These are phyloP conservation scores for Nomada fucata DNA, from an alignment of 2,888 invertebrate species.

Conservation along the genomic window DNA sequence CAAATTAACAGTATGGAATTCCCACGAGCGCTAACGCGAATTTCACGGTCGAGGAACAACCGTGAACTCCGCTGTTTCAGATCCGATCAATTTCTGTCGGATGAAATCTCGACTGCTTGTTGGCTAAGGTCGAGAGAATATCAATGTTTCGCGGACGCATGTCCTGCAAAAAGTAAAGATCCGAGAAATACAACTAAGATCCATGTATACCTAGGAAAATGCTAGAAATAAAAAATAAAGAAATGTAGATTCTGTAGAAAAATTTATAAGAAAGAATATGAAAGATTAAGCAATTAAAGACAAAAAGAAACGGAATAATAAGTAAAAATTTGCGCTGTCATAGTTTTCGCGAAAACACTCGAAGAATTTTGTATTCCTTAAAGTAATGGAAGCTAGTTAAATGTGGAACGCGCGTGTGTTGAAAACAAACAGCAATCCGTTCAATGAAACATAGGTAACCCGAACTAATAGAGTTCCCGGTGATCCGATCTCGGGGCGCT, in stretches of 20 bases:
- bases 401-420: too few relatives aligned
- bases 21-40: constrained; percentile 41
- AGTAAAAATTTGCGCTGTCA: too few relatives aligned
- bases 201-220: too few relatives aligned
- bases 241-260: too few relatives aligned
- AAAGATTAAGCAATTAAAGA: not conserved
- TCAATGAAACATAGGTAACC: not conserved
- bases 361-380: too few relatives aligned
- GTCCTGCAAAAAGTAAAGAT: not conserved
- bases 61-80: constrained; percentile 32
- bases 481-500: not conserved
- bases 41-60: constrained; percentile 44
- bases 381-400: not conserved
- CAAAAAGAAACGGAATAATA: not conserved
- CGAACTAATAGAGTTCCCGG: not conserved
- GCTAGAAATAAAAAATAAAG: too few relatives aligned
- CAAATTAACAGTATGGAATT: constrained; percentile 51
- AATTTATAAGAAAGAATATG: too few relatives aligned
- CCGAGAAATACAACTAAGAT: too few relatives aligned
- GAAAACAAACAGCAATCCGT: not conserved
- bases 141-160: not conserved
- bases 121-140: constrained; percentile 5
- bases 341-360: too few relatives aligned
- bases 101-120: constrained; percentile 21
- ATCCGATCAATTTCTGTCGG: constrained; percentile 26